phyloP scores from a whole-genome alignment of 2,797 vertebrate genomes.

The Arrhamphus sclerolepis region DNA sequence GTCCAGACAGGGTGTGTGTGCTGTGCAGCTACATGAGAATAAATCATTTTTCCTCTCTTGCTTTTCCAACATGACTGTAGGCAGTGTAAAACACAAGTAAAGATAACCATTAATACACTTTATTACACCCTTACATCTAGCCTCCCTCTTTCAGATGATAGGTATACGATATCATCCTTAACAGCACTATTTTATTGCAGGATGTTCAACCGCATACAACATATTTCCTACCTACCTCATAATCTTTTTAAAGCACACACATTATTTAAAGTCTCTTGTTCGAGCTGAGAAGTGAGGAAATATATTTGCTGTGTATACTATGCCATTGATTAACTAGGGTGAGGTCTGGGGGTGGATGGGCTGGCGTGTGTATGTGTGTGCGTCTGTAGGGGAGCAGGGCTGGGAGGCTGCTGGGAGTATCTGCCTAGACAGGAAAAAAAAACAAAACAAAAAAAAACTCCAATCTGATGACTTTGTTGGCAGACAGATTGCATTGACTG shows the following conservation, averaged over 20 bases:
- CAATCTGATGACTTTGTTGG: constrained; percentile 71
- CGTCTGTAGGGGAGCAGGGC: constrained; percentile 6
- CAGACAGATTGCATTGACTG: constrained; percentile 69
- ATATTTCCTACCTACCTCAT: constrained; percentile 34
- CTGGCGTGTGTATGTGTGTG: constrained; percentile 24
- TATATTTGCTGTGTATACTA: constrained; percentile 37
- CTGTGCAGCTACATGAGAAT: constrained; percentile 42
- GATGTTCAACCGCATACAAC: constrained; percentile 21
- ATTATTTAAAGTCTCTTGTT: constrained; percentile 55
- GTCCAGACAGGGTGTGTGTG: constrained; percentile 40
- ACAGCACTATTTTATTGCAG: constrained; percentile 9
- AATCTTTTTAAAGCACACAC: constrained; percentile 50
- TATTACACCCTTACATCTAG: constrained; percentile 48
- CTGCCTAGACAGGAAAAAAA: constrained; percentile 40
- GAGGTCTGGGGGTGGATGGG: constrained; percentile 20
- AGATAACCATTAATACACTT: constrained; percentile 49
- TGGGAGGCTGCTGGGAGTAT: constrained; percentile 22
- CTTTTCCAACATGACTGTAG: constrained; percentile 42
- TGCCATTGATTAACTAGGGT: constrained; percentile 60
- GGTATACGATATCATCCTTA: constrained; percentile 28
- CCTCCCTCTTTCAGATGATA: constrained; percentile 40
- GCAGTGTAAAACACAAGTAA: constrained; percentile 55
- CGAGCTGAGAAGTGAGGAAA: constrained; percentile 45
- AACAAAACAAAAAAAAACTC: constrained; percentile 13
- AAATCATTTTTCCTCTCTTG: constrained; percentile 49